phyloP scores from a whole-genome alignment of 2,113 vertebrate species.

The Tautogolabrus adspersus region DNA sequence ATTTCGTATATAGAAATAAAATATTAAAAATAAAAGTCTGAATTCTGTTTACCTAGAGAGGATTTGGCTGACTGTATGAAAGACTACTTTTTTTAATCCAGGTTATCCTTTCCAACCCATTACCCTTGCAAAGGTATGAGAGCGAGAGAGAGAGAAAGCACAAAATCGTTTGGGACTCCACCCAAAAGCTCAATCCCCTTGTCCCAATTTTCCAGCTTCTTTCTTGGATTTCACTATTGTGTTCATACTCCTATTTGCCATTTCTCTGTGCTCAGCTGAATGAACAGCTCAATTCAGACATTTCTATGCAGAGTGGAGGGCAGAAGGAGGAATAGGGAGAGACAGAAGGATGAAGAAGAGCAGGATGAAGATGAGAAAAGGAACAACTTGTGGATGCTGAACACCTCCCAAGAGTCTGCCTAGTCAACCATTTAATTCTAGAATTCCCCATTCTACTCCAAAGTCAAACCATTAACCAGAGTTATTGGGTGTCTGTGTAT shows the following conservation, averaged over 20 bases:
- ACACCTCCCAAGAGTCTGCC: slow-evolving; percentile 64
- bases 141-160: slow-evolving; percentile 17
- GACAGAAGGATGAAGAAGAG: slow-evolving; percentile 9
- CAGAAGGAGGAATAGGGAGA: slow-evolving; percentile 48
- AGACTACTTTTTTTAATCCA: slow-evolving; percentile 34
- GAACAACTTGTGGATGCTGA: slow-evolving; percentile 58
- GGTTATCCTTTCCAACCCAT: slow-evolving; percentile 29
- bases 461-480: slow-evolving; percentile 67
- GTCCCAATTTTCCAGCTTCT: slow-evolving; percentile 9
- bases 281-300: slow-evolving; percentile 77
- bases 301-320: slow-evolving; percentile 64
- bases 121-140: slow-evolving; percentile 35
- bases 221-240: slow-evolving; percentile 69
- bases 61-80: slow-evolving; percentile 33
- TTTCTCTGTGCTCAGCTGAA: slow-evolving; percentile 77
- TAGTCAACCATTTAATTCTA: slow-evolving; percentile 77
- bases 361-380: slow-evolving; percentile 21
- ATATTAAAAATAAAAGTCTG: background rate
- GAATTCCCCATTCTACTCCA: slow-evolving; percentile 60
- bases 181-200: slow-evolving; percentile 36
- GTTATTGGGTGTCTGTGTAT: slow-evolving; percentile 69
- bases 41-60: slow-evolving; percentile 8
- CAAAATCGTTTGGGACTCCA: slow-evolving; percentile 53
- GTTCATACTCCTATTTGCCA: slow-evolving; percentile 60
- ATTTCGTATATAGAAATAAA: slow-evolving; percentile 10